Percentiles rank a stretch among this genome's conserved stretches.
These are phyloP conservation scores for Ophraella communa DNA, from an alignment of 2,888 invertebrate genomes.

Conservation along the genomic window DNA sequence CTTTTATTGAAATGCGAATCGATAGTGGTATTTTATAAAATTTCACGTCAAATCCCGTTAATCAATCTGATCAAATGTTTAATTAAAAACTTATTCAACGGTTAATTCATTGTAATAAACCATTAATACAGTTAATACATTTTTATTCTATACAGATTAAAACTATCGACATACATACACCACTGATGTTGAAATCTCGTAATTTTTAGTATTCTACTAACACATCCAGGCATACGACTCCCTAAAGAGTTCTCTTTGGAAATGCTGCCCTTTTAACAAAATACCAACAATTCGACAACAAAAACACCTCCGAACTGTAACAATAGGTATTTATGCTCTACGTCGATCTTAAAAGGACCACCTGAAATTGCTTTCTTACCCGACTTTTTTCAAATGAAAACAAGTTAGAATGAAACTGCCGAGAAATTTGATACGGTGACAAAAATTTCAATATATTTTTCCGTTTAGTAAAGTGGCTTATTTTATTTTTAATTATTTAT, in stretches of 20 bases:
- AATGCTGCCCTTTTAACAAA: constrained; percentile 23
- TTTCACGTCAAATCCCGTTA: no score
- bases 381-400: constrained; percentile 11
- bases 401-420: constrained; percentile 17
- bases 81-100: no score
- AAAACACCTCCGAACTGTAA: constrained; percentile 31
- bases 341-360: constrained; percentile 25
- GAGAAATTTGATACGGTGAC: constrained; percentile 17
- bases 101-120: no score
- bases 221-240: neutral
- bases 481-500: neutral
- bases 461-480: neutral
- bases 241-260: constrained; percentile 8
- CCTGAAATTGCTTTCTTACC: constrained; percentile 6
- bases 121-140: no score
- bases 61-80: no score
- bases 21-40: no score
- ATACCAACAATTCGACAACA: constrained; percentile 29
- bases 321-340: constrained; percentile 34
- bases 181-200: neutral
- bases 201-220: neutral
- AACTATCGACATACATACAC: neutral
- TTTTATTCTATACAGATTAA: neutral
- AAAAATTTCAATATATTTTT: neutral
- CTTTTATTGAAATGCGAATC: no score